Conservation (phyloP, 2,888 invertebrate species). For the Monoplex corrugatus region DNA sequence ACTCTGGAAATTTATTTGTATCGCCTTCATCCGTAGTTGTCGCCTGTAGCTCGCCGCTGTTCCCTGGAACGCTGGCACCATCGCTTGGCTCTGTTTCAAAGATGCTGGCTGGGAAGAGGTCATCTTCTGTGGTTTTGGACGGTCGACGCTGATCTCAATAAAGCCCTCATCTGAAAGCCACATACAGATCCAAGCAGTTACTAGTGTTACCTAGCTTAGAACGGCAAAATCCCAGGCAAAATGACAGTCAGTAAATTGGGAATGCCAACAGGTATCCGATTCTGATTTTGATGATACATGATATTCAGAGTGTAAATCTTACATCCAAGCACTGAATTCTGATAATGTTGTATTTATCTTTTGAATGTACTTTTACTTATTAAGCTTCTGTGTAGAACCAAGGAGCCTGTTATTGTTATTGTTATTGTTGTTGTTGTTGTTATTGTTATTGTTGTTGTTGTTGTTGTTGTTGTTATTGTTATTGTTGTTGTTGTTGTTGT, state of each 20-base stretch:
- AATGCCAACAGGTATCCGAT: too few relatives aligned
- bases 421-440: conserved; percentile 9
- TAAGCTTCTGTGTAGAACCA: too few relatives aligned
- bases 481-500: too few relatives aligned
- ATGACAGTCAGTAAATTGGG: too few relatives aligned
- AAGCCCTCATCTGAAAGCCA: conserved; percentile 68
- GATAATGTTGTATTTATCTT: too few relatives aligned
- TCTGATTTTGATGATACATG: too few relatives aligned
- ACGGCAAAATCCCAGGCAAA: not conserved
- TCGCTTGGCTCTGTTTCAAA: conserved; percentile 33
- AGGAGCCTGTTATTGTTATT: conserved; percentile 5
- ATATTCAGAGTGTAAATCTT: too few relatives aligned
- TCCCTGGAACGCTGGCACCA: not conserved
- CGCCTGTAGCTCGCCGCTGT: not conserved
- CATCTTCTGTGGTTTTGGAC: conserved; percentile 63
- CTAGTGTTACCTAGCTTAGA: too few relatives aligned
- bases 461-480: not conserved
- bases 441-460: conserved; percentile 1
- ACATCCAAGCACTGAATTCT: too few relatives aligned
- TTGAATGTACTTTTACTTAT: too few relatives aligned
- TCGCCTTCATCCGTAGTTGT: not conserved
- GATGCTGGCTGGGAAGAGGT: conserved; percentile 70
- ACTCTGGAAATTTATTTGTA: not conserved
- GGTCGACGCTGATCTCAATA: conserved; percentile 73
- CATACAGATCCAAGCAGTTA: too few relatives aligned